Conservation (phyloP, 2,888 invertebrate genomes). For the Noctuana brunneofusca region DNA sequence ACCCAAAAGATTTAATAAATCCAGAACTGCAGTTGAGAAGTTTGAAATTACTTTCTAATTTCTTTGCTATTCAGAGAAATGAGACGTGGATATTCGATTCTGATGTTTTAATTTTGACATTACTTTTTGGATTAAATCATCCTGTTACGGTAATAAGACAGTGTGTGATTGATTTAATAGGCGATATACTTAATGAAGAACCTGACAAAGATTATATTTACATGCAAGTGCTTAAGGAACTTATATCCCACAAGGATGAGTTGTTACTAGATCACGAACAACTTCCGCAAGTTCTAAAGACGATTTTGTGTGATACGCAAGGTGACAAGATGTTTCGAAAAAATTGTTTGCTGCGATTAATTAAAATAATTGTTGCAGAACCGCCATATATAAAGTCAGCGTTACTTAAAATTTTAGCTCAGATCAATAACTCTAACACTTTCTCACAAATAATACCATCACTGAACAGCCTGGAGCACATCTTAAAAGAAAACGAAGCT, state of each 20-base stretch:
- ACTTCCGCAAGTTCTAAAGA: conserved; percentile 84
- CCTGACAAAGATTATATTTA: conserved; percentile 65
- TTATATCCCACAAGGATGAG: conserved; percentile 81
- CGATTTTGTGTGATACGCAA: conserved; percentile 81
- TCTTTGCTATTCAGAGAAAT: conserved; percentile 53
- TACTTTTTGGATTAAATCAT: conserved; percentile 82
- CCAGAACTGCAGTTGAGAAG: conserved; percentile 79
- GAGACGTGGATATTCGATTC: conserved; percentile 67
- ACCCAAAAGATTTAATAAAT: conserved; percentile 71
- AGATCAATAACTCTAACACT: conserved; percentile 72
- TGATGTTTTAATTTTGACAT: conserved; percentile 74
- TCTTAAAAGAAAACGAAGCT: conserved; percentile 50
- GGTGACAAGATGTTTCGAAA: conserved; percentile 67
- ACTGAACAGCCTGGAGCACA: conserved; percentile 53
- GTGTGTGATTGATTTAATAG: conserved; percentile 80
- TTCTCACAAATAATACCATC: conserved; percentile 64
- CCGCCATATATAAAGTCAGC: conserved; percentile 75
- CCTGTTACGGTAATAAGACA: conserved; percentile 80
- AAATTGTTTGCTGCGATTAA: conserved; percentile 64
- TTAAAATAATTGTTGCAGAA: conserved; percentile 59
- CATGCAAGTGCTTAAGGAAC: conserved; percentile 69
- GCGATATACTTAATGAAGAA: conserved; percentile 55
- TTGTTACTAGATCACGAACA: conserved; percentile 86
- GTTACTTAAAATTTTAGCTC: conserved; percentile 69
- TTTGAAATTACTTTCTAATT: conserved; percentile 67